Evolutionary conservation across 2,797 vertebrate genomes (phyloP).

Genomic region (Enteromius argenteus): DNA sequence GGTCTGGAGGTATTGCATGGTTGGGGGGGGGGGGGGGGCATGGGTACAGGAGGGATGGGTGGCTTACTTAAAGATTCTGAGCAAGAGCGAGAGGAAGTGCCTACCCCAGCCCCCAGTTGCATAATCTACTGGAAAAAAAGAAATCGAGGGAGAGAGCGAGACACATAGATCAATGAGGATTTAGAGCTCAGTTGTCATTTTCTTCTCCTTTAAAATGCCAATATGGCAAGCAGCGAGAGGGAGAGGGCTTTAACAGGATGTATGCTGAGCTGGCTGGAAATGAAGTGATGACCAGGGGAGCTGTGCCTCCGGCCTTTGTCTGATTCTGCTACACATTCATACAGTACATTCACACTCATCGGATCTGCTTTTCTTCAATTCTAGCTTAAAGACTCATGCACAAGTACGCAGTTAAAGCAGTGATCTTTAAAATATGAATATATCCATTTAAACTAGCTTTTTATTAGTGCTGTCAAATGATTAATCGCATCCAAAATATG

Average conservation of each 20-base stretch:
- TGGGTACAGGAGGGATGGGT: constrained; percentile 63
- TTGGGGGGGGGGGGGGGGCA: neutral
- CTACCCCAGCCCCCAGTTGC: constrained; percentile 74
- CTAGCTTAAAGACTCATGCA: neutral
- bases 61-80: constrained; percentile 81
- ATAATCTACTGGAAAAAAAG: constrained; percentile 74
- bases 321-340: constrained; percentile 8
- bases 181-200: constrained; percentile 76
- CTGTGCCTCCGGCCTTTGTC: constrained; percentile 45
- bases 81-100: constrained; percentile 77
- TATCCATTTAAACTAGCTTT: neutral
- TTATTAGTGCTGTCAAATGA: too few relatives aligned
- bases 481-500: too few relatives aligned
- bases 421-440: neutral
- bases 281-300: constrained; percentile 59
- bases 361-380: neutral
- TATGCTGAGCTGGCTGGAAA: constrained; percentile 62
- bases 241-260: constrained; percentile 63
- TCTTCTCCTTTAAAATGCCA: constrained; percentile 72
- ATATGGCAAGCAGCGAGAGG: constrained; percentile 58
- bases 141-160: constrained; percentile 21
- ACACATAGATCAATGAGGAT: constrained; percentile 75
- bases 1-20: constrained; percentile 53
- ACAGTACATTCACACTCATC: neutral
- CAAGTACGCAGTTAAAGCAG: neutral